These are phyloP conservation scores for Gymnothorax reevesii DNA, from an alignment of 2,797 vertebrate genomes.

Conservation along the genomic window DNA sequence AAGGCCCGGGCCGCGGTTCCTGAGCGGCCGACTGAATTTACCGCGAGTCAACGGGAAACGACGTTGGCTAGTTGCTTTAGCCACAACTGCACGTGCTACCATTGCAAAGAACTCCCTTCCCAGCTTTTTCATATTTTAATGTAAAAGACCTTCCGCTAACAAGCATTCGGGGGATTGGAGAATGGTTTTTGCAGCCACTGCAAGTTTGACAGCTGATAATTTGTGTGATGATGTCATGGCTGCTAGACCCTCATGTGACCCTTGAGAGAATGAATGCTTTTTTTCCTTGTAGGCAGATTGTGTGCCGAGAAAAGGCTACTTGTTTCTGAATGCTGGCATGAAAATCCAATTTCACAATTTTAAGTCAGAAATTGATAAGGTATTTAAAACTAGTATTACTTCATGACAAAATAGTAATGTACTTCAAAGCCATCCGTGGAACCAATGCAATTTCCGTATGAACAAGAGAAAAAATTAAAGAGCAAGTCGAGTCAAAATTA, in stretches of 20 bases:
- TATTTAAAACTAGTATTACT: background rate
- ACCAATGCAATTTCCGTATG: background rate
- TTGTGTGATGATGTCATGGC: constrained; percentile 73
- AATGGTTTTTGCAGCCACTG: constrained; percentile 56
- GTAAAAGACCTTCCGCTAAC: background rate
- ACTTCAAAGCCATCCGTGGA: background rate
- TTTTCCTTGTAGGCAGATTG: background rate
- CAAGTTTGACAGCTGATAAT: constrained; percentile 66
- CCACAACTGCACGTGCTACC: background rate
- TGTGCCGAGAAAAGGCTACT: background rate
- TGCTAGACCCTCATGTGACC: constrained; percentile 64
- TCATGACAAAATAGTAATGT: background rate
- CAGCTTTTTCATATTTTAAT: background rate
- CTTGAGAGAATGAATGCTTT: constrained; percentile 17
- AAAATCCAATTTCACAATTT: background rate
- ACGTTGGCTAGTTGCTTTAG: background rate
- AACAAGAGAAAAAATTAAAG: background rate
- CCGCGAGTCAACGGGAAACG: no score
- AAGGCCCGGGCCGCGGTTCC: background rate
- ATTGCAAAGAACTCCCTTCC: background rate
- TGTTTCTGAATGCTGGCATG: background rate
- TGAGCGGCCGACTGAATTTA: background rate
- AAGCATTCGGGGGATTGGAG: constrained; percentile 19
- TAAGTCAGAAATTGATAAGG: background rate
- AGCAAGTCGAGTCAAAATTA: background rate